Base-by-base conservation (phyloP, 2,888 invertebrate genomes). In the Oscheius myriophilus region DNA sequence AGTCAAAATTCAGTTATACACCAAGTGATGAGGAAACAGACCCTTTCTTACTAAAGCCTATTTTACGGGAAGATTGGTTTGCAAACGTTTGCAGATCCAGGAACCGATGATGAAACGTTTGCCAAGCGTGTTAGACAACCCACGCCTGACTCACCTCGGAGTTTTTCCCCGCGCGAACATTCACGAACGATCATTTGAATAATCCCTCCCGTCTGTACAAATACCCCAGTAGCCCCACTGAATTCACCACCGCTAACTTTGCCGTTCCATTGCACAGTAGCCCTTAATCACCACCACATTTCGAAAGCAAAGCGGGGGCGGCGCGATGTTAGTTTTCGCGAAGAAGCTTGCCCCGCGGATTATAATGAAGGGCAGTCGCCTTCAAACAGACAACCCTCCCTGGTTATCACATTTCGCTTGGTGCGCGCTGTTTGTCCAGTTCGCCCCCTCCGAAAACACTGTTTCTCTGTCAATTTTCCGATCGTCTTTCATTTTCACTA, bases 301-400 rank as follows among this genome's bases (percentile, higher is more conserved):
- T 46, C 33, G 49, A 18, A 49, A 23, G 41, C 12, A 9, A 18
- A 14, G 61, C 61, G 61, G 26, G 21, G 61, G 61, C 33, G 61
- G 49, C 46, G 49, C 33, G 33, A 33, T 61, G 61, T 61, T 61
- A 39, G 49, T 61, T 61, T 46, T 61, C 49, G 33, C 9, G 3
- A 9, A 3, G 49, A 61, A 49, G 61, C 61, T 61, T 61, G 61
- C 61, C 18, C 61, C 49, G 23, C 45, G 61, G 61, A 61, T 61
- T 61, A 61, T 61, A 61, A 61, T 61, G 49, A 61, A 39, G 61
- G 43, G 61, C 61, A 61, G 61, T 33, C 61, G 61, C 61, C 49
- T 61, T 61, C 61, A 61, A 61, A 61, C 46, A 61, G 49, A 61
- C 61, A 49, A 46, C 61, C 49, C 61, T 33, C 61, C 49, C 61